These are phyloP conservation scores for Leucania comma DNA, from an alignment of 2,888 invertebrate genomes.

Conservation along the genomic window DNA sequence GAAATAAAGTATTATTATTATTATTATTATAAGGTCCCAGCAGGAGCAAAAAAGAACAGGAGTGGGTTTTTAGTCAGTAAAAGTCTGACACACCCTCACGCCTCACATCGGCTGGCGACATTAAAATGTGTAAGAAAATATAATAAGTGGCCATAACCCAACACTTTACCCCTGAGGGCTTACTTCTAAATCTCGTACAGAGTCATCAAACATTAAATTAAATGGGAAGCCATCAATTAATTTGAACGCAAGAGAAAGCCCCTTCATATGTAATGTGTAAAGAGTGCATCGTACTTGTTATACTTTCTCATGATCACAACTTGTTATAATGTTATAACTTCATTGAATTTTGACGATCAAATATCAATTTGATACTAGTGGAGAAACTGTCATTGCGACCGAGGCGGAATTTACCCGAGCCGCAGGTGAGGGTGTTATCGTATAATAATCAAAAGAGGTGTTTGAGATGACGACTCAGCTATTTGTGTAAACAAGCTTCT, in stretches of 20 bases:
- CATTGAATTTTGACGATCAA: not conserved
- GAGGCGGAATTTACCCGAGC: too few species aligned
- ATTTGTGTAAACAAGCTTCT: too few species aligned
- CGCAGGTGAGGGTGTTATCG: too few species aligned
- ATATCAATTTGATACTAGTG: not conserved
- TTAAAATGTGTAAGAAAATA: not conserved
- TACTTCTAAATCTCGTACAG: not conserved
- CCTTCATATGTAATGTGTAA: not conserved
- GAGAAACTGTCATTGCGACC: too few species aligned
- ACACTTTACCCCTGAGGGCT: not conserved
- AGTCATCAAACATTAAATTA: slow-evolving; percentile 1
- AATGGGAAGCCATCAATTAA: slow-evolving; percentile 24
- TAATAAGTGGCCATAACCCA: not conserved
- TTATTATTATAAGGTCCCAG: too few species aligned
- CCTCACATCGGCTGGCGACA: not conserved
- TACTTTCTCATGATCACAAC: slow-evolving; percentile 31
- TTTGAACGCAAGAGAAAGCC: slow-evolving; percentile 47
- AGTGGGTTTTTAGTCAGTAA: too few species aligned
- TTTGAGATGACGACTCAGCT: too few species aligned
- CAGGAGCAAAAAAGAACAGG: too few species aligned
- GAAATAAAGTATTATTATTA: too few species aligned
- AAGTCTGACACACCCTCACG: too few species aligned
- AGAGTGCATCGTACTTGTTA: slow-evolving; percentile 22
- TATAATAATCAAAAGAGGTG: too few species aligned
- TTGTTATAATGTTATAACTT: slow-evolving; percentile 1